Evolutionary conservation across 2,113 vertebrate genomes (phyloP).

Genomic region (Psittacula cyanocephala): DNA sequence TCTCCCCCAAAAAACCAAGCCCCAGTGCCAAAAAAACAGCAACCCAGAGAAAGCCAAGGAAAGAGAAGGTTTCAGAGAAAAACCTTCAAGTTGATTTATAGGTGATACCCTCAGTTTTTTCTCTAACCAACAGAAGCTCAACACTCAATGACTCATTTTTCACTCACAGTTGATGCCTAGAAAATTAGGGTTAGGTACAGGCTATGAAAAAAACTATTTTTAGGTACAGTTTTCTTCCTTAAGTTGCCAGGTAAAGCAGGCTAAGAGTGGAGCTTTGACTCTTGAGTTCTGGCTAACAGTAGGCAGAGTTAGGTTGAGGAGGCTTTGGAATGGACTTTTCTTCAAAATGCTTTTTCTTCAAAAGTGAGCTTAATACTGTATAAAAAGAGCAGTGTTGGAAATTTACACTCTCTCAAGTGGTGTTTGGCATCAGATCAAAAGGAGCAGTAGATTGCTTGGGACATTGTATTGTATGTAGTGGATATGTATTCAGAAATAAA

Average conservation of each 20-base stretch:
- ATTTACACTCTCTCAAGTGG: not conserved
- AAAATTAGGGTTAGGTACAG: not conserved
- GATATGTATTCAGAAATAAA: not conserved
- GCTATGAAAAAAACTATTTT: not conserved
- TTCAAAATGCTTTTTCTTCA: not conserved
- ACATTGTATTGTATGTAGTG: not conserved
- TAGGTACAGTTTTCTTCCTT: not conserved
- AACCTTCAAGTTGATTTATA: not conserved
- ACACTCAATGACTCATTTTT: not conserved
- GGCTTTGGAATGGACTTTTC: not conserved
- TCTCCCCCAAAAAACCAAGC: not conserved
- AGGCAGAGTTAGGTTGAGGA: not conserved
- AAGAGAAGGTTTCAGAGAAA: not conserved
- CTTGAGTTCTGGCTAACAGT: not conserved
- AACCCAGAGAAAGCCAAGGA: not conserved
- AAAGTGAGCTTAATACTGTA: not conserved
- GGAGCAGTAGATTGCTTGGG: not conserved
- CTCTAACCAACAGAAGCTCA: not conserved
- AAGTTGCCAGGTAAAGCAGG: not conserved
- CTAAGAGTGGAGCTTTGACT: not conserved
- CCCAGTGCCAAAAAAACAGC: not conserved
- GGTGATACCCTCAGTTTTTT: not conserved
- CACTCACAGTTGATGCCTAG: not conserved
- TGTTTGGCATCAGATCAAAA: not conserved
- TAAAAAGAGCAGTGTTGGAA: not conserved